Conservation (phyloP, 2,113 vertebrate species). For the Heptranchias perlo region DNA sequence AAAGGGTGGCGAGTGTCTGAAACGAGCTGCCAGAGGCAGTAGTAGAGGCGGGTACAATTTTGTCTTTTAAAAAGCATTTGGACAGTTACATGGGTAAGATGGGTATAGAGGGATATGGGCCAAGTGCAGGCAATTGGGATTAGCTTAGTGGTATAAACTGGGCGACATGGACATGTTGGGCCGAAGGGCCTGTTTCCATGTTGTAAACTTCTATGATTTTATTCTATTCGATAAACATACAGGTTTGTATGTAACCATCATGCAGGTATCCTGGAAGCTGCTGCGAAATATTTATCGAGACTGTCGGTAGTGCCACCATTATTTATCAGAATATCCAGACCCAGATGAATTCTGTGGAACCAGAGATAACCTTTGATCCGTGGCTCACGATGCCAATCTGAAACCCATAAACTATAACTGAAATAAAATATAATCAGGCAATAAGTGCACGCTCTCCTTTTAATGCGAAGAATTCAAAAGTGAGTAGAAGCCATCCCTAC, state of each 20-base stretch:
- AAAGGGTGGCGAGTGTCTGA: no score
- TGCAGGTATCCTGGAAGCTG: neutral
- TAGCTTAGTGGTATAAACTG: no score
- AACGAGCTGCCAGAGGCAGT: no score
- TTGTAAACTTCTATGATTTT: no score
- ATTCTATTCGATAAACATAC: neutral
- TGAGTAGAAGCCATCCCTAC: neutral
- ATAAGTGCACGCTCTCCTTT: neutral
- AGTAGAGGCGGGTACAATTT: no score
- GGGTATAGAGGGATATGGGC: no score
- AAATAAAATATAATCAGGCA: neutral
- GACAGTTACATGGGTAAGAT: no score
- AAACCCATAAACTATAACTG: neutral
- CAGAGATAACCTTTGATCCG: neutral
- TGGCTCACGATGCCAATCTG: neutral
- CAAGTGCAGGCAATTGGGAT: no score
- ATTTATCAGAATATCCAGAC: neutral
- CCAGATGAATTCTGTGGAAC: neutral
- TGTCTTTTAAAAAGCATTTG: no score
- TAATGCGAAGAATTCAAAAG: neutral
- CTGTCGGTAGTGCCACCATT: neutral
- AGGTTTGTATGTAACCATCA: neutral
- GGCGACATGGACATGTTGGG: no score
- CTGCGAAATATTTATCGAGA: neutral
- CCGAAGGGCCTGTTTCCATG: no score